Conservation (phyloP, 2,797 vertebrate genomes). For the Dicrostonyx torquatus region DNA sequence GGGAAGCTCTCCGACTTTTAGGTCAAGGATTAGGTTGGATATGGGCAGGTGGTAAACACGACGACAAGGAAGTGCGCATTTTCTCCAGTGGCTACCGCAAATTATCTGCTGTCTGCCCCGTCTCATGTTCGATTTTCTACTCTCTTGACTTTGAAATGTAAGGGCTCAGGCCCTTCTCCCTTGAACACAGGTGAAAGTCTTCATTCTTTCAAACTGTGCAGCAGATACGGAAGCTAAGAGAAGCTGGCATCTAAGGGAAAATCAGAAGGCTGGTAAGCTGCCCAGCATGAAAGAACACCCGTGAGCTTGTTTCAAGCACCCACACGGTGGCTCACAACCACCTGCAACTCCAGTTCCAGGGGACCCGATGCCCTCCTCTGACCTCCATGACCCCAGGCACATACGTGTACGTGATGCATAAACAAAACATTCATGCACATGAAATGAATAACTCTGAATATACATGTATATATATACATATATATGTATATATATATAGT, state of each 20-base stretch:
- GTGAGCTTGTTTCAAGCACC: background rate
- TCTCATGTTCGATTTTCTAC: background rate
- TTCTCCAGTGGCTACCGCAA: background rate
- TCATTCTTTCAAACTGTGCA: background rate
- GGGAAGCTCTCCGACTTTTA: background rate
- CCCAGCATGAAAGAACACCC: no score
- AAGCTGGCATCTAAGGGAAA: background rate
- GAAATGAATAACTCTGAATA: background rate
- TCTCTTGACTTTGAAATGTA: background rate
- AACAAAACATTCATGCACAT: background rate
- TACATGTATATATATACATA: background rate
- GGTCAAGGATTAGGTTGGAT: background rate
- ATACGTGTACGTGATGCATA: no score
- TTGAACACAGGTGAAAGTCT: background rate
- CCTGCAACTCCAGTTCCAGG: background rate
- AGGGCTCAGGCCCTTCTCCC: background rate
- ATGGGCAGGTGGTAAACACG: background rate
- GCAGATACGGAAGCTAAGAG: background rate
- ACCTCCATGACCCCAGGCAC: background rate
- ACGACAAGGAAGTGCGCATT: accelerated
- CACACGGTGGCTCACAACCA: background rate
- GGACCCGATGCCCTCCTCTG: background rate
- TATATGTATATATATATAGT: background rate
- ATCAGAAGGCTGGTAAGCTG: background rate
- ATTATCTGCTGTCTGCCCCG: background rate